Evolutionary conservation across 2,888 invertebrate species (phyloP).

Genomic region (Scaptomyza cyrtandrae): DNA sequence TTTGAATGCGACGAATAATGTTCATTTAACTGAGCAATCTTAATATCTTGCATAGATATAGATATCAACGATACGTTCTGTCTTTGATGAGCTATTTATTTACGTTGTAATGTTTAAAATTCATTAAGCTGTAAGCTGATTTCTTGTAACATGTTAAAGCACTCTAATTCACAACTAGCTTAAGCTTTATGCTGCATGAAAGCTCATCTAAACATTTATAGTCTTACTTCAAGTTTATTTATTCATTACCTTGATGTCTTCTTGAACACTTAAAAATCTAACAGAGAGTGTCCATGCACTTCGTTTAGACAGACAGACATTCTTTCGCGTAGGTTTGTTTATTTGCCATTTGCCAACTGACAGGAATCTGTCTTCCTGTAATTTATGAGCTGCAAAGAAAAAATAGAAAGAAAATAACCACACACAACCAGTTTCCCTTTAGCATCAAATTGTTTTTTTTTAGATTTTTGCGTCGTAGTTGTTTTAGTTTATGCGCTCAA

Average conservation of each 20-base stretch:
- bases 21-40: slow-evolving; percentile 1
- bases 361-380: slow-evolving; percentile 62
- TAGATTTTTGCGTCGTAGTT: slow-evolving; percentile 45
- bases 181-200: neutral
- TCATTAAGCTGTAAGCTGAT: too few relatives aligned
- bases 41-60: neutral
- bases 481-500: slow-evolving; percentile 77
- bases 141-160: too few relatives aligned
- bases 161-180: too few relatives aligned
- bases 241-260: slow-evolving; percentile 52
- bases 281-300: slow-evolving; percentile 24
- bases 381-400: slow-evolving; percentile 66
- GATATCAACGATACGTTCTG: slow-evolving; percentile 1
- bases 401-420: neutral
- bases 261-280: slow-evolving; percentile 16
- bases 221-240: neutral
- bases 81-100: neutral
- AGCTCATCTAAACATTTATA: neutral
- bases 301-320: slow-evolving; percentile 9
- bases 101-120: too few relatives aligned
- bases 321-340: slow-evolving; percentile 36
- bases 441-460: slow-evolving; percentile 19
- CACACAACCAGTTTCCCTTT: slow-evolving; percentile 47
- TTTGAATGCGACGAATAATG: slow-evolving; percentile 3
- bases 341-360: slow-evolving; percentile 43